Base-by-base conservation (phyloP, 2,888 invertebrate species). In the Caenorhabditis becei region DNA sequence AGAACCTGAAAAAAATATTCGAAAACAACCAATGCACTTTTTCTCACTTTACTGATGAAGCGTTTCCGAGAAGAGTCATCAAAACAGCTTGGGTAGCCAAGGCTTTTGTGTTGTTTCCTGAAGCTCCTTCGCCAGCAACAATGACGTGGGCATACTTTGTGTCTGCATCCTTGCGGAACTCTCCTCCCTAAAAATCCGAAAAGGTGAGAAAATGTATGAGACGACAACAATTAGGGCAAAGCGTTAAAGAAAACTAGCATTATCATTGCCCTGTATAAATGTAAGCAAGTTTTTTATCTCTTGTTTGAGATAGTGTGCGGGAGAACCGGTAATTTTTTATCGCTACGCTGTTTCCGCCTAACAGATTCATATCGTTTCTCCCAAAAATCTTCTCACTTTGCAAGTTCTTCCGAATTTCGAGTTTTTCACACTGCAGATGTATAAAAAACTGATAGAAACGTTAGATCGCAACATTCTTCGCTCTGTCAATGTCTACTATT, bases 81-180 rank as follows among this genome's bases (percentile, higher is more conserved):
- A 86, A 81, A 32, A 86, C 86, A 14, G 84, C 77, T 66, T 85
- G 85, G 7, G 80, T 65, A 11, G 86, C 85, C 24, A 85, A 18
- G 1, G 66, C 84, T 58, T 84, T 84, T 5, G 78, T 69, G 49
- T 85, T 81, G 28, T 61, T 78, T 51, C 82, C 83, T 14, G 79
- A 47, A 32, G 84, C 86, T 8, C 84, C 86, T 54, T 83, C 77
- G 65, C 84, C 86, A 47, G 83, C 85, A 16, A 86, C 44, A 16
- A 84, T 69, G 16, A 85, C 85, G 51, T 86, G 86, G 4, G 85
- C 83, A 61, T 62, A 56, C 59, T 62, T 65, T 11, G 80, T 69
- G 24, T 66, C 53, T 20, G 67, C 67, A 4, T 72, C 71, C 24
- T 69, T 77, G 35, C 86, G 82, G 47, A 41, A 74, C 59, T 86